Percentiles rank a stretch among this genome's conserved stretches.
Evolutionary conservation across 2,888 invertebrate genomes (phyloP).

Genomic region (Agapetus fuscipes): DNA sequence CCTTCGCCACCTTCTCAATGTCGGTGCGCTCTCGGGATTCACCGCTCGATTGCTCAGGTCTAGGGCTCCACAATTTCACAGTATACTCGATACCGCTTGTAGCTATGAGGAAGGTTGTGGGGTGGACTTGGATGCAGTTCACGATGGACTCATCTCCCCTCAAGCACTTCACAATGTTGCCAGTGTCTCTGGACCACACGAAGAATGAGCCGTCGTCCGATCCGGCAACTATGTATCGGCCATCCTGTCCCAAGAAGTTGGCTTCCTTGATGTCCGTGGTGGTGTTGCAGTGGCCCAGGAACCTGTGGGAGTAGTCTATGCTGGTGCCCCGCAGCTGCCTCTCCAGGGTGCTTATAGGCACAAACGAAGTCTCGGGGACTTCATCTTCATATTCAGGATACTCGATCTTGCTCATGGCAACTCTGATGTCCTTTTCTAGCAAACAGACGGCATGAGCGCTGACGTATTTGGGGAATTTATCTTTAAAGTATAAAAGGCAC

Average conservation of each 20-base stretch:
- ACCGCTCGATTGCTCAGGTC: conserved; percentile 50
- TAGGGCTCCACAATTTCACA: conserved; percentile 88
- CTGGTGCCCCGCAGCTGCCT: conserved; percentile 47
- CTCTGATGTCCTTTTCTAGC: conserved; percentile 52
- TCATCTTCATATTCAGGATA: conserved; percentile 34
- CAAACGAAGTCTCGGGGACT: conserved; percentile 4
- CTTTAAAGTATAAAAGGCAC: conserved; percentile 60
- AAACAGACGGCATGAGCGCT: conserved; percentile 53
- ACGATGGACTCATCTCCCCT: conserved; percentile 90
- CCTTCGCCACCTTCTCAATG: conserved; percentile 60
- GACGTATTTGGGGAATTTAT: conserved; percentile 65
- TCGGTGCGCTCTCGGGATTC: conserved; percentile 58
- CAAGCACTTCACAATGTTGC: conserved; percentile 77
- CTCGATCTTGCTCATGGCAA: conserved; percentile 37
- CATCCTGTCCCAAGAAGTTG: conserved; percentile 71
- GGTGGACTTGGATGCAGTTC: conserved; percentile 93
- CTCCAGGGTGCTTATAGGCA: conserved; percentile 32
- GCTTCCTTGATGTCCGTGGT: conserved; percentile 98
- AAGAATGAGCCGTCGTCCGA: conserved; percentile 96
- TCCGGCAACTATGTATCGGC: conserved; percentile 55
- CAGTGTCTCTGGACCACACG: conserved; percentile 85
- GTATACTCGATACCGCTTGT: conserved; percentile 94
- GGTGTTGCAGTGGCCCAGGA: conserved; percentile 94
- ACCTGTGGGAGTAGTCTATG: conserved; percentile 71
- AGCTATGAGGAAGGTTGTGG: conserved; percentile 77